These are phyloP conservation scores for Chesias legatella DNA, from an alignment of 2,888 invertebrate species.

Conservation along the genomic window DNA sequence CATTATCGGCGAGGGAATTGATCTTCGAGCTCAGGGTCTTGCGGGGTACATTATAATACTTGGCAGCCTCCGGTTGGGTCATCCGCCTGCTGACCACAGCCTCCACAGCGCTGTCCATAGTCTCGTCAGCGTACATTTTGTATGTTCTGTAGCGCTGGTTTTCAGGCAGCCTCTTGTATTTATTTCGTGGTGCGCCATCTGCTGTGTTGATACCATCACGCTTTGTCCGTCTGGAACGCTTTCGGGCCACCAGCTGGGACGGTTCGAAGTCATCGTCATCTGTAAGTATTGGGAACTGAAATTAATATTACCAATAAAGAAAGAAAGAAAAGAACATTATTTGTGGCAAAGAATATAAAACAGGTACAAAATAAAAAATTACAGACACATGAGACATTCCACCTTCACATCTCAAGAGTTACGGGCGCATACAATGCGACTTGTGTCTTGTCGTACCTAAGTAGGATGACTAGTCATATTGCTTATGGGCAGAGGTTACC, in stretches of 20 bases:
- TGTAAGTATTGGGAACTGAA: too few species aligned
- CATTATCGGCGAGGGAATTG: not conserved
- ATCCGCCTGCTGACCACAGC: constrained; percentile 30
- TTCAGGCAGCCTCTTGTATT: constrained; percentile 31
- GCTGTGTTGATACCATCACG: not conserved
- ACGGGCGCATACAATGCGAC: too few species aligned
- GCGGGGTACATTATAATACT: constrained; percentile 41
- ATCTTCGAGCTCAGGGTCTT: constrained; percentile 42
- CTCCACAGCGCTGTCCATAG: constrained; percentile 36
- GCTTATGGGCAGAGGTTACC: too few species aligned
- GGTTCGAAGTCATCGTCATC: not conserved
- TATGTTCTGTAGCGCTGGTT: constrained; percentile 33
- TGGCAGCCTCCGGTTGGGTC: constrained; percentile 33
- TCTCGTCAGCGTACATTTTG: constrained; percentile 42
- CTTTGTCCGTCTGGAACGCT: not conserved
- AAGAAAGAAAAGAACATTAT: too few species aligned
- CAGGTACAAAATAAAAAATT: too few species aligned
- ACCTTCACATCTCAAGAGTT: too few species aligned
- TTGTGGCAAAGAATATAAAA: too few species aligned
- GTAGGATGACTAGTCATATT: too few species aligned
- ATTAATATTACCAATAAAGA: too few species aligned
- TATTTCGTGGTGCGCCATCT: constrained; percentile 24
- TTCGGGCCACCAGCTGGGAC: not conserved
- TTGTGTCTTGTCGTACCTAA: too few species aligned
- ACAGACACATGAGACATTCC: too few species aligned